These are phyloP conservation scores for Phyto melanocephala DNA, from an alignment of 2,888 invertebrate genomes.

Conservation along the genomic window DNA sequence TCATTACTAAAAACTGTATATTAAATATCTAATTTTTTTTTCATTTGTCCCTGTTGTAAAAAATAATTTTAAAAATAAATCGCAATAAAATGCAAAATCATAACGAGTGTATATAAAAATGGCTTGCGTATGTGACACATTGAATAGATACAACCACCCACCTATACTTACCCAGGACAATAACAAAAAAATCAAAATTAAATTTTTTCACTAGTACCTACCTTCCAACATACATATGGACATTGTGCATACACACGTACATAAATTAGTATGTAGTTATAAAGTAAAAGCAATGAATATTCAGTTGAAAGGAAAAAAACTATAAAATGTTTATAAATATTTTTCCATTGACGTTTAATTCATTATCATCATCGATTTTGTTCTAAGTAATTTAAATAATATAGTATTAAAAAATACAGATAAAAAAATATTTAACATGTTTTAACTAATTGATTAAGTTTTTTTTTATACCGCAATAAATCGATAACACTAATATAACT, in stretches of 20 bases:
- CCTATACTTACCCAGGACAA: background rate
- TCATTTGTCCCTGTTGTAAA: background rate
- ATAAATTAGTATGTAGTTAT: no score
- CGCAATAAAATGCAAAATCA: constrained; percentile 51
- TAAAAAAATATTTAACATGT: background rate
- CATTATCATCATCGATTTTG: constrained; percentile 1
- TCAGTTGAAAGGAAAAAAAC: background rate
- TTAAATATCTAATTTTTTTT: constrained; percentile 28
- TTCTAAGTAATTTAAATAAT: constrained; percentile 23
- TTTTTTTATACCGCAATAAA: background rate
- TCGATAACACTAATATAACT: no score
- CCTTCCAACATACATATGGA: no score
- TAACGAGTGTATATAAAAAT: constrained; percentile 23
- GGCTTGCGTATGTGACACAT: background rate
- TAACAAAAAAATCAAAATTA: background rate
- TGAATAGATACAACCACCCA: background rate
- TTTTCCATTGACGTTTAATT: constrained; percentile 33
- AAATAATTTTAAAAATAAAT: constrained; percentile 51
- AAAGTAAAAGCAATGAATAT: constrained; percentile 6
- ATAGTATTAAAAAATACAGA: background rate
- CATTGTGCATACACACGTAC: no score
- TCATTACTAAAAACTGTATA: constrained; percentile 35
- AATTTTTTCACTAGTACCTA: constrained; percentile 18
- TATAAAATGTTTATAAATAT: background rate
- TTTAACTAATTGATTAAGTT: background rate